Evolutionary conservation across 1,140 invertebrate genomes (phyloP).

Genomic region (Onthophagus taurus): DNA sequence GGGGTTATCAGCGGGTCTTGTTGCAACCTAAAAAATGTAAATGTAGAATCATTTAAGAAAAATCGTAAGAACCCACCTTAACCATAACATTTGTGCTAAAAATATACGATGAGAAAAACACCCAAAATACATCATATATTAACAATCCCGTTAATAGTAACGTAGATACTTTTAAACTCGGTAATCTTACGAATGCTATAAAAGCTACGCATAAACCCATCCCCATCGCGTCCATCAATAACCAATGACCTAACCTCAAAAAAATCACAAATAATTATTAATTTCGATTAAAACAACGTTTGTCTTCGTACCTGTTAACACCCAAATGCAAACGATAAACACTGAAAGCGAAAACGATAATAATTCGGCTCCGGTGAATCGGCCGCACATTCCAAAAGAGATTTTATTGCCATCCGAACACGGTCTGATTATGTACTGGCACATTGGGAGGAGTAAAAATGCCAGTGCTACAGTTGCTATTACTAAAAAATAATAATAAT

Average conservation of each 20-base stretch:
- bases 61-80: conserved; percentile 50
- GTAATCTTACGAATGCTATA: conserved; percentile 91
- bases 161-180: conserved; percentile 93
- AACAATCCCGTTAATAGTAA: conserved; percentile 86
- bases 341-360: conserved; percentile 87
- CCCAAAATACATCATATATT: conserved; percentile 98
- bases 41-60: background rate
- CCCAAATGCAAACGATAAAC: conserved; percentile 92
- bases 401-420: conserved; percentile 81
- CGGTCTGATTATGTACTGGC: conserved; percentile 87
- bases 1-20: conserved; percentile 90
- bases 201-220: conserved; percentile 97
- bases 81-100: conserved; percentile 99
- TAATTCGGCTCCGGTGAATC: conserved; percentile 88
- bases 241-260: conserved; percentile 72
- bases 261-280: conserved; percentile 1
- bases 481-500: conserved; percentile 72
- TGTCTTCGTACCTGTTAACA: conserved; percentile 59
- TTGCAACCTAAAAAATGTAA: conserved; percentile 54
- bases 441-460: conserved; percentile 92
- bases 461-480: conserved; percentile 93
- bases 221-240: conserved; percentile 95
- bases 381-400: conserved; percentile 81
- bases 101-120: conserved; percentile 96
- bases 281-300: background rate